A percentile compares a stretch with the other conserved stretches of the same genome.
phyloP scores from a whole-genome alignment of 2,888 invertebrate species.

The Chrysopilus asiliformis region DNA sequence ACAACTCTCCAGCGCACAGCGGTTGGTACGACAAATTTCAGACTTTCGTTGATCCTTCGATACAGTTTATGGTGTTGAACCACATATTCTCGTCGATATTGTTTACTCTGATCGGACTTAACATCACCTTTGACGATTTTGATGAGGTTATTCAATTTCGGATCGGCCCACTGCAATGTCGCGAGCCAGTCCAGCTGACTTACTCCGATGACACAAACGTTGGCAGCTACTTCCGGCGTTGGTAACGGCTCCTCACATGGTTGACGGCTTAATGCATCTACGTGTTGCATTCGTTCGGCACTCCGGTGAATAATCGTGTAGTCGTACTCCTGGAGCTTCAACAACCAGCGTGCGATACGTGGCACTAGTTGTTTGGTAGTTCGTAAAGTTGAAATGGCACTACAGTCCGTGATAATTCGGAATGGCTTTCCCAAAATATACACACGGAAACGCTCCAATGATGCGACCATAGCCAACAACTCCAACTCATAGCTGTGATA shows the following conservation, averaged over 20 bases:
- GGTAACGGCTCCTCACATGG: too few relatives aligned
- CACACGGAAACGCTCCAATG: slow-evolving; percentile 14
- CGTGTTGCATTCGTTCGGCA: too few relatives aligned
- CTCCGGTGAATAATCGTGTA: too few relatives aligned
- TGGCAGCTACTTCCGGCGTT: too few relatives aligned
- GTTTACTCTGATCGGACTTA: slow-evolving; percentile 8
- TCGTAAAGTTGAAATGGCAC: neutral
- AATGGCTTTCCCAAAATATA: slow-evolving; percentile 17
- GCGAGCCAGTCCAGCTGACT: too few relatives aligned
- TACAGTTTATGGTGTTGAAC: slow-evolving; percentile 11
- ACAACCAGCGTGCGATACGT: slow-evolving; percentile 17
- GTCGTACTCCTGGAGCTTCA: too few relatives aligned
- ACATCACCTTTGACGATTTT: slow-evolving; percentile 7
- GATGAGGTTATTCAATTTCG: slow-evolving; percentile 6
- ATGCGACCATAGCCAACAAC: slow-evolving; percentile 11
- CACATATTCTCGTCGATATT: too few relatives aligned
- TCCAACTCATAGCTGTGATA: slow-evolving; percentile 9
- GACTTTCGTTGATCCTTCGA: slow-evolving; percentile 7
- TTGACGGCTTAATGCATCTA: too few relatives aligned
- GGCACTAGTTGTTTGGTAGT: slow-evolving; percentile 9
- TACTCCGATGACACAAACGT: too few relatives aligned
- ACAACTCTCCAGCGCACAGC: slow-evolving; percentile 14
- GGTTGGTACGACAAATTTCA: too few relatives aligned
- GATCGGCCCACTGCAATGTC: too few relatives aligned
- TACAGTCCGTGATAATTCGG: slow-evolving; percentile 4